Conservation (phyloP, 1,140 invertebrate species). For the Cheumatopsyche charites region DNA sequence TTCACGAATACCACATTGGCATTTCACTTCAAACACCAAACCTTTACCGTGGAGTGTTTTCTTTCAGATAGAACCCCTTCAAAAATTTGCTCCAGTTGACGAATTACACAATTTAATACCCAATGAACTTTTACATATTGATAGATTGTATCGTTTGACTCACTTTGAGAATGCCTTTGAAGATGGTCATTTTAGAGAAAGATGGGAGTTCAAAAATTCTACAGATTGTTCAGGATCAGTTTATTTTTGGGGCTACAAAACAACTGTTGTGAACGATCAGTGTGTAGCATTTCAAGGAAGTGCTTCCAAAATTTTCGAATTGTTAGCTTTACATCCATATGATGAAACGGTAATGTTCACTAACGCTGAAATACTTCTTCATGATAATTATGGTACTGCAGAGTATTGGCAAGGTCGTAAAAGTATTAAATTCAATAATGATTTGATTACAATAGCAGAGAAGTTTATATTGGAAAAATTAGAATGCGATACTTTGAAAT, state of each 20-base stretch:
- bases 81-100: constrained; percentile 81
- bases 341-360: constrained; percentile 75
- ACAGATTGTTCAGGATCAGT: constrained; percentile 53
- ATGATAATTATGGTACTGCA: constrained; percentile 82
- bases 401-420: constrained; percentile 86
- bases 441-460: constrained; percentile 72
- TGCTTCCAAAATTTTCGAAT: constrained; percentile 66
- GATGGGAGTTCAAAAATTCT: constrained; percentile 71
- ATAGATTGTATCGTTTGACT: constrained; percentile 82
- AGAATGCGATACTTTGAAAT: constrained; percentile 67
- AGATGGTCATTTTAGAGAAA: constrained; percentile 81
- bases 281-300: constrained; percentile 88
- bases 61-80: constrained; percentile 84
- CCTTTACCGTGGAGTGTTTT: constrained; percentile 80
- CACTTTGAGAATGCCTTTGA: constrained; percentile 86
- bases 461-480: constrained; percentile 73
- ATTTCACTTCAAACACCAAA: constrained; percentile 59
- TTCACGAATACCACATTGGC: constrained; percentile 90
- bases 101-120: constrained; percentile 85
- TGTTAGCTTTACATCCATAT: constrained; percentile 56
- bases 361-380: constrained; percentile 87
- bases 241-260: constrained; percentile 61
- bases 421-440: constrained; percentile 87
- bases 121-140: constrained; percentile 62
- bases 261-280: constrained; percentile 61